Conservation (phyloP, 2,113 vertebrate species). For the Phaetusa simplex region DNA sequence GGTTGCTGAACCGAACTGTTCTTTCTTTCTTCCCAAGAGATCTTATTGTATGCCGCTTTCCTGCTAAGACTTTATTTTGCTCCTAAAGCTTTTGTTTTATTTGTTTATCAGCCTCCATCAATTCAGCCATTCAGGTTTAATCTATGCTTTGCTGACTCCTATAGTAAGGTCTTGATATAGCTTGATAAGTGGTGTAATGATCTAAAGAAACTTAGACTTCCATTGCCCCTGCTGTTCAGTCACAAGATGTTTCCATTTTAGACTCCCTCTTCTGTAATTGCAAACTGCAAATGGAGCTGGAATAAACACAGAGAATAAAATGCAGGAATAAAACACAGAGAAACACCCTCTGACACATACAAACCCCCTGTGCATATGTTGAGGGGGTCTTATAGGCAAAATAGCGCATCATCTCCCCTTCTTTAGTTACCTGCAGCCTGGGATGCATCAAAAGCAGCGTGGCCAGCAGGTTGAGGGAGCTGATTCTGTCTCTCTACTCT, state of each 20-base stretch:
- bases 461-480: background rate
- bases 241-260: background rate
- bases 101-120: background rate
- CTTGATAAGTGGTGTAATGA: background rate
- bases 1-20: background rate
- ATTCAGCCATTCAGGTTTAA: background rate
- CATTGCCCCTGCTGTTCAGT: background rate
- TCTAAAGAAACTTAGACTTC: background rate
- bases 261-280: background rate
- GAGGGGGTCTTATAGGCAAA: background rate
- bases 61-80: background rate
- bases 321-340: background rate
- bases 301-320: background rate
- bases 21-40: background rate
- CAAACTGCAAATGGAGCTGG: background rate
- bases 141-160: background rate
- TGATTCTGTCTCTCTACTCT: background rate
- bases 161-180: background rate
- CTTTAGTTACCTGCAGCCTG: background rate
- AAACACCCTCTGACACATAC: background rate
- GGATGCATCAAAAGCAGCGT: background rate
- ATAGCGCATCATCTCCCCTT: rapidly evolving
- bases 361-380: background rate
- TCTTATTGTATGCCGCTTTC: background rate
- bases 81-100: background rate